Conservation (phyloP, 2,113 vertebrate genomes). For the Pteruthius melanotis region DNA sequence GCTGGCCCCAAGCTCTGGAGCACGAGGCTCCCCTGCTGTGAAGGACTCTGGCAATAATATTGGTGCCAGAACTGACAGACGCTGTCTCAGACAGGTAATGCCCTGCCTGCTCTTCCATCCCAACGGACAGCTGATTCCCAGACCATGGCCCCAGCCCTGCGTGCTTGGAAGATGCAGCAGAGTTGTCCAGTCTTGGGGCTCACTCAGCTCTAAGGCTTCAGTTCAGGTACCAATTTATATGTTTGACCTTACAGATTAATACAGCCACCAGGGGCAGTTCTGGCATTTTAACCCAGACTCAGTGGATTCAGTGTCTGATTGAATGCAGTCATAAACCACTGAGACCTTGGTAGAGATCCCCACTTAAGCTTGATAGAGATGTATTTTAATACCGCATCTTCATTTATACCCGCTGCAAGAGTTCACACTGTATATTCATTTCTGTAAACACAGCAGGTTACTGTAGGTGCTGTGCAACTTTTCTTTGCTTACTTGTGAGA, state of each 20-base stretch:
- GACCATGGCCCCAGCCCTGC: not conserved
- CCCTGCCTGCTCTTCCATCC: not conserved
- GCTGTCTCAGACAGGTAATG: not conserved
- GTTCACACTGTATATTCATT: not conserved
- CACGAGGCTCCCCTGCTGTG: rapidly evolving
- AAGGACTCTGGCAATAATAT: not conserved
- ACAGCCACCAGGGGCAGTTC: not conserved
- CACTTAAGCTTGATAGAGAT: not conserved
- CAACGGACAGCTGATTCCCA: not conserved
- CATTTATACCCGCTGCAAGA: not conserved
- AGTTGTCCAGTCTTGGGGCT: not conserved
- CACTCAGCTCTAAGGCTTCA: not conserved
- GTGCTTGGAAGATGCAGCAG: not conserved
- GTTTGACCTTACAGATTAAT: not conserved
- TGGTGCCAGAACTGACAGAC: not conserved
- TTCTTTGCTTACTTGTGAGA: constrained; percentile 6
- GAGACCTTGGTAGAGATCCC: not conserved
- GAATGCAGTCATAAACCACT: not conserved
- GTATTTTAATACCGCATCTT: not conserved
- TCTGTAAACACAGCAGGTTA: not conserved
- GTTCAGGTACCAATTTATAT: not conserved
- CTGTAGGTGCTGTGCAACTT: not conserved
- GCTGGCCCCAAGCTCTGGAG: not conserved
- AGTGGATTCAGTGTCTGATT: not conserved
- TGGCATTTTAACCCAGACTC: not conserved